Evolutionary conservation across 2,797 vertebrate species (phyloP).

Genomic region (Fistularia tabacaria): DNA sequence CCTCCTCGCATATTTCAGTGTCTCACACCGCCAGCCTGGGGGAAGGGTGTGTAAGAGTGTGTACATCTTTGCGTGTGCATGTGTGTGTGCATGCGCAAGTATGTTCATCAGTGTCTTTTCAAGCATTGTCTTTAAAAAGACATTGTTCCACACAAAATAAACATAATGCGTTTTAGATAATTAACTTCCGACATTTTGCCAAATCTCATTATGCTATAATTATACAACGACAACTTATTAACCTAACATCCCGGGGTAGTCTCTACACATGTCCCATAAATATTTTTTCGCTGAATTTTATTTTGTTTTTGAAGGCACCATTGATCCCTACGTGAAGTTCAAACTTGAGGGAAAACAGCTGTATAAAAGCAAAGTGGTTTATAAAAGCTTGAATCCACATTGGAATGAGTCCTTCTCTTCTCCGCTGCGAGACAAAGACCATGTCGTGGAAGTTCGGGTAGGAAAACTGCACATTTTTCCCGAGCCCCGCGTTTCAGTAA

Average conservation of each 20-base stretch:
- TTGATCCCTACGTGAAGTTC: conserved; percentile 96
- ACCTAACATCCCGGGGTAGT: too few relatives aligned
- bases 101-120: conserved; percentile 1
- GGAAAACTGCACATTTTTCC: not conserved
- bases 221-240: too few relatives aligned
- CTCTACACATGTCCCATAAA: too few relatives aligned
- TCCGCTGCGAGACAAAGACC: conserved; percentile 83
- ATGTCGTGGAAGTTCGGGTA: conserved; percentile 84
- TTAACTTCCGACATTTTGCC: not conserved
- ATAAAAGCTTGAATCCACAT: conserved; percentile 88
- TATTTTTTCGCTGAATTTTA: not conserved
- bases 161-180: conserved; percentile 16
- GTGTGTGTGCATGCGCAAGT: conserved; percentile 5
- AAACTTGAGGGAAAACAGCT: conserved; percentile 91
- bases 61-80: conserved; percentile 6
- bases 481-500: not conserved
- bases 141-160: conserved; percentile 10
- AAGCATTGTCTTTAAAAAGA: conserved; percentile 27
- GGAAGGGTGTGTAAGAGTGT: conserved; percentile 36
- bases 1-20: conserved; percentile 54
- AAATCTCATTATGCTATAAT: too few relatives aligned
- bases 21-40: conserved; percentile 51
- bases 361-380: conserved; percentile 95
- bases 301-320: conserved; percentile 76
- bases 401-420: conserved; percentile 93